Percentiles rank a stretch among this genome's conserved stretches.
These are phyloP conservation scores for Drosophila setifemur DNA, from an alignment of 1,140 invertebrate genomes.

Conservation along the genomic window DNA sequence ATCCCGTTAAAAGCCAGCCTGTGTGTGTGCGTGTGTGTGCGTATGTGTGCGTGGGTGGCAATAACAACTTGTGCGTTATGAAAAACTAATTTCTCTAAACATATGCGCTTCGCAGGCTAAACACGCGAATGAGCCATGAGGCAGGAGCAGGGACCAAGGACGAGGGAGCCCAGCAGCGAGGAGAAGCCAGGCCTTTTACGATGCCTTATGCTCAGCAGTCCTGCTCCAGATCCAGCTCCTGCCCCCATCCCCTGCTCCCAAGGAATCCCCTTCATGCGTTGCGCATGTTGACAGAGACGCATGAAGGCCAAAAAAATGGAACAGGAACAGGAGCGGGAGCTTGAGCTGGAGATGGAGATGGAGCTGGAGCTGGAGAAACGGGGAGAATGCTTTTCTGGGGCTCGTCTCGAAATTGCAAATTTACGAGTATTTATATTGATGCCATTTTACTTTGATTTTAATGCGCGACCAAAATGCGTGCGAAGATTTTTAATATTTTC, in stretches of 20 bases:
- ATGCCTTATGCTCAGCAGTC: conserved; percentile 34
- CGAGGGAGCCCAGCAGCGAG: not conserved
- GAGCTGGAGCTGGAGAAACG: not conserved
- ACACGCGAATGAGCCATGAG: conserved; percentile 29
- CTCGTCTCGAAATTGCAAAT: conserved; percentile 72
- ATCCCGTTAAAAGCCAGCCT: conserved; percentile 74
- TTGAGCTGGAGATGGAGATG: not conserved
- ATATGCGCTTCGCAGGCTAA: conserved; percentile 74
- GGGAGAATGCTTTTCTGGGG: not conserved
- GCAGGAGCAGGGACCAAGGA: not conserved
- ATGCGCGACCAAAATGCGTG: conserved; percentile 74
- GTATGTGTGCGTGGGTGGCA: conserved; percentile 45
- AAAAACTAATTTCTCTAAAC: conserved; percentile 82
- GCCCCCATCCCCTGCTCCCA: not conserved
- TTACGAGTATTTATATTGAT: conserved; percentile 82
- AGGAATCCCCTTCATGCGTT: conserved; percentile 3
- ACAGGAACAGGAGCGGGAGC: not conserved
- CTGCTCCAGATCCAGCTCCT: not conserved
- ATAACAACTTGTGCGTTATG: conserved; percentile 82
- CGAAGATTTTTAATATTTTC: conserved; percentile 77
- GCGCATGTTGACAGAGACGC: conserved; percentile 48
- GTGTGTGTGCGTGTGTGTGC: not conserved
- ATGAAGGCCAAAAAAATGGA: not conserved
- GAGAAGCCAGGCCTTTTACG: conserved; percentile 42
- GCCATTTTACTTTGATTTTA: conserved; percentile 81